Evolutionary conservation across 2,113 vertebrate genomes (phyloP).

Genomic region (Muntiacus muntjak): DNA sequence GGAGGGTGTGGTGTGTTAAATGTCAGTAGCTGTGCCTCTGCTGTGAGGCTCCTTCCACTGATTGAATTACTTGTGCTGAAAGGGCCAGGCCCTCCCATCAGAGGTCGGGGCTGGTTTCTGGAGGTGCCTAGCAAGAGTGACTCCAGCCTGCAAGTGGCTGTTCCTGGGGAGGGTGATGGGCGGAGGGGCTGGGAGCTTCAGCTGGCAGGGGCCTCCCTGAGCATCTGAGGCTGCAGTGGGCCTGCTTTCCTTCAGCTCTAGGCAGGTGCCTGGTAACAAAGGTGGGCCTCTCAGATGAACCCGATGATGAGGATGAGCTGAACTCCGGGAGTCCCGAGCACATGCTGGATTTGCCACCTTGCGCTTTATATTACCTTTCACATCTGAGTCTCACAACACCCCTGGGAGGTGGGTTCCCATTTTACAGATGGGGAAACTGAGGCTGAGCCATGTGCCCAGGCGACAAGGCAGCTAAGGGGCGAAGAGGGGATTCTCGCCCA

Average conservation of each 20-base stretch:
- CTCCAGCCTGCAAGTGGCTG: not conserved
- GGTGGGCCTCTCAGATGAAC: not conserved
- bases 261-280: not conserved
- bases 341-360: accelerated
- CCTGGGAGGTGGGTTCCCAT: not conserved
- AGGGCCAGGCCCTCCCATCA: not conserved
- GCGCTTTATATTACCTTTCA: accelerated
- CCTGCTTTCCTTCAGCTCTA: not conserved
- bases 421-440: not conserved
- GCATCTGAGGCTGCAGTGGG: accelerated
- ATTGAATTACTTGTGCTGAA: not conserved
- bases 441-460: not conserved
- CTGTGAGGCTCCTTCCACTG: not conserved
- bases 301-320: not conserved
- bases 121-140: not conserved
- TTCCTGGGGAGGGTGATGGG: not conserved
- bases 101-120: not conserved
- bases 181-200: not conserved
- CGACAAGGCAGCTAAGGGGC: not conserved
- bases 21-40: not conserved
- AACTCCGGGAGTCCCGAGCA: accelerated
- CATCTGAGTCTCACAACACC: accelerated
- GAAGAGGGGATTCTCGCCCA: not conserved
- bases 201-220: accelerated
- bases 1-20: not conserved